Evolutionary conservation across 2,888 invertebrate genomes (phyloP).

Genomic region (Carterocephalus palaemon): DNA sequence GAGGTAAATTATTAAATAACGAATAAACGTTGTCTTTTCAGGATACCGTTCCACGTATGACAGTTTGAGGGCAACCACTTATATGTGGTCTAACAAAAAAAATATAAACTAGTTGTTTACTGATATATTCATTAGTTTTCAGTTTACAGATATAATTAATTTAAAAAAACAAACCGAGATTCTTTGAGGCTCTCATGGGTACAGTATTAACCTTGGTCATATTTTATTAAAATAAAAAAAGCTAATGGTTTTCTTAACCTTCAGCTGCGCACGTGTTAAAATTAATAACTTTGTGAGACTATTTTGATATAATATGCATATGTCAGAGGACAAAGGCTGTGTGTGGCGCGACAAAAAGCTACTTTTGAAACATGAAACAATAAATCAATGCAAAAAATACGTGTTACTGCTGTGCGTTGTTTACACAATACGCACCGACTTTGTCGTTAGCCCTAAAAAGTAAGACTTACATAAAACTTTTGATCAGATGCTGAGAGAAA

Average conservation of each 20-base stretch:
- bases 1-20: too few species aligned
- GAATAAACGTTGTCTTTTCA: too few species aligned
- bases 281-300: conserved; percentile 18
- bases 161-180: too few species aligned
- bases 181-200: too few species aligned
- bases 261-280: conserved; percentile 18
- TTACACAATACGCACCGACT: conserved; percentile 64
- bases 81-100: too few species aligned
- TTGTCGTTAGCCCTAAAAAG: conserved; percentile 62
- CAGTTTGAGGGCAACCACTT: too few species aligned
- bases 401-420: conserved; percentile 71
- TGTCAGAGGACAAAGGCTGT: conserved; percentile 53
- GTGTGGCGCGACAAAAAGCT: conserved; percentile 68
- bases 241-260: conserved; percentile 6
- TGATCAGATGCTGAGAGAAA: conserved; percentile 28
- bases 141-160: too few species aligned
- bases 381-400: conserved; percentile 75
- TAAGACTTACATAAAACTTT: conserved; percentile 39
- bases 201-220: neutral
- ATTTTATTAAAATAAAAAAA: neutral
- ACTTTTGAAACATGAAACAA: conserved; percentile 71
- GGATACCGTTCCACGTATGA: too few species aligned
- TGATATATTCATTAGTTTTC: too few species aligned
- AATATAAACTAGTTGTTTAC: too few species aligned
- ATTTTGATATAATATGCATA: conserved; percentile 46